These are phyloP conservation scores for Euzophera pinguis DNA, from an alignment of 2,888 invertebrate species.

Conservation along the genomic window DNA sequence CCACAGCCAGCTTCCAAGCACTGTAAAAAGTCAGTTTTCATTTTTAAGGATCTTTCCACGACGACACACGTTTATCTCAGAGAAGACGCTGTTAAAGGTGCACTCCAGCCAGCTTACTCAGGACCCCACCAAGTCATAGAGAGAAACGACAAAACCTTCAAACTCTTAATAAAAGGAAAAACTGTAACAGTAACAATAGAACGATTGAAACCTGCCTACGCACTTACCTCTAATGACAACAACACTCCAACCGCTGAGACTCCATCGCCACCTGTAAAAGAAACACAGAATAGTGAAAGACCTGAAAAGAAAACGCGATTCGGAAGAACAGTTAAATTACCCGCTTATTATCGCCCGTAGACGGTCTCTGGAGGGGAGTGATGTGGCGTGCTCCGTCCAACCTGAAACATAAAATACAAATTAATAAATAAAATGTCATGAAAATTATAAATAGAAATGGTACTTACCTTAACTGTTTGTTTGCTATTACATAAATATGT, in stretches of 20 bases:
- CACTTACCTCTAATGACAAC: background rate
- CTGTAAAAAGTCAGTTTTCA: background rate
- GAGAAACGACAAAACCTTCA: background rate
- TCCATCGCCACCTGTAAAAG: background rate
- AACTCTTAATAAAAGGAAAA: background rate
- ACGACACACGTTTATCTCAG: background rate
- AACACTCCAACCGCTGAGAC: background rate
- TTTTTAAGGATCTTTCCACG: background rate
- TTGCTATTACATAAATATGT: too few species aligned
- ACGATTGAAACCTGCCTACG: background rate
- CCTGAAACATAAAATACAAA: too few species aligned
- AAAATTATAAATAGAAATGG: too few species aligned
- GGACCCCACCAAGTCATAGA: background rate
- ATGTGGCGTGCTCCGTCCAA: too few species aligned
- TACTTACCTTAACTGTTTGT: too few species aligned
- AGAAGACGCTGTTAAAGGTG: background rate
- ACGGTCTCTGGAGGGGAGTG: too few species aligned
- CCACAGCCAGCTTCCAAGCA: too few species aligned
- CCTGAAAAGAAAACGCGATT: background rate
- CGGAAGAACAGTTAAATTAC: background rate
- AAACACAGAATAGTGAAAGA: background rate
- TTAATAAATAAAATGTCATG: too few species aligned
- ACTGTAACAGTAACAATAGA: background rate
- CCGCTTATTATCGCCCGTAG: background rate
- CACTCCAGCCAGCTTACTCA: background rate